Percentiles rank a stretch among this genome's conserved stretches.
These are phyloP conservation scores for Macrochelys suwanniensis DNA, from an alignment of 2,797 vertebrate species.

Conservation along the genomic window DNA sequence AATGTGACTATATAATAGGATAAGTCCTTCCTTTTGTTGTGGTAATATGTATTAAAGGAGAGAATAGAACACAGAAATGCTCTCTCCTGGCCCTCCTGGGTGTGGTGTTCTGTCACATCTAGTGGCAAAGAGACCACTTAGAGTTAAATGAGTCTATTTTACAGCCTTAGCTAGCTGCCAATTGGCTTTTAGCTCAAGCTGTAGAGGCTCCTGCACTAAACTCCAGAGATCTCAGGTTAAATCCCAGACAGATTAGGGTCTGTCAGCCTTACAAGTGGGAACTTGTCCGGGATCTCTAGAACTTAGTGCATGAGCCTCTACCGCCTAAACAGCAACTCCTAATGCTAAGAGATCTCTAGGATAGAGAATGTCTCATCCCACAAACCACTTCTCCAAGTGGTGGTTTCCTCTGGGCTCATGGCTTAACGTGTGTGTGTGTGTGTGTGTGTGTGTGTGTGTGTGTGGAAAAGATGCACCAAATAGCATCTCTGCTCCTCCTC, in stretches of 20 bases:
- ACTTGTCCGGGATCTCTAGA: neutral
- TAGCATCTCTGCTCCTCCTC: neutral
- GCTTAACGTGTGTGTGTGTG: no score
- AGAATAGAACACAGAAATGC: fast-evolving
- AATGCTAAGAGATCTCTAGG: neutral
- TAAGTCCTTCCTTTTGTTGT: neutral
- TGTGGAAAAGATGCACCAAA: fast-evolving
- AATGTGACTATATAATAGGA: fast-evolving
- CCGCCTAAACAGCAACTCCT: neutral
- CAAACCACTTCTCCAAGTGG: neutral
- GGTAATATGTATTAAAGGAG: neutral
- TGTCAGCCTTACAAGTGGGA: neutral
- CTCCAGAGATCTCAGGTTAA: no score
- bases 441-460: no score
- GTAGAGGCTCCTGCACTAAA: no score
- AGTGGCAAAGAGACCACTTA: no score
- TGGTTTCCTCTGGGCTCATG: fast-evolving
- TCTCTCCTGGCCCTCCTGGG: neutral
- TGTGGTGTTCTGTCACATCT: no score
- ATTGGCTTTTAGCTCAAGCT: no score
- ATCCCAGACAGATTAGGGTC: no score
- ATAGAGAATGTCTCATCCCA: neutral
- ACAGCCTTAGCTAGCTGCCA: no score
- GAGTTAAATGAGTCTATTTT: no score
- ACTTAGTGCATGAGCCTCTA: no score